phyloP scores from a whole-genome alignment of 37 sponge, comb jelly and placozoan species.

The Aphrocallistes beatrix region DNA sequence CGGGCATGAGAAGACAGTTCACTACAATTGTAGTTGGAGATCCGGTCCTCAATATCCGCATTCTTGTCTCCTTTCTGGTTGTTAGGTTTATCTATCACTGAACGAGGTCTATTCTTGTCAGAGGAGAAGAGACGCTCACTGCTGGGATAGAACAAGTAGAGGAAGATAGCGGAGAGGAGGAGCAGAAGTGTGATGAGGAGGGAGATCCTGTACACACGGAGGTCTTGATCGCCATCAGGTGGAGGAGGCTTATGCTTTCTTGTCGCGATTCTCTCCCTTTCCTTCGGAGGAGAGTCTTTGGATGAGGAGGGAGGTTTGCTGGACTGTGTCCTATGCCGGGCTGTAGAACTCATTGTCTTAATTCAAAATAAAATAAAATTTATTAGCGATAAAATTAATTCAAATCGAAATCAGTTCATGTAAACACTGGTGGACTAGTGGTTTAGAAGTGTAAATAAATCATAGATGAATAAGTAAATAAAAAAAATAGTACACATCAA shows the following conservation, averaged over 20 bases:
- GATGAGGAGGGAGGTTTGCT: background rate
- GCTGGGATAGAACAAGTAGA: background rate
- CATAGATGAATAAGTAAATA: too few relatives aligned
- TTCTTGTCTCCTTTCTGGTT: background rate
- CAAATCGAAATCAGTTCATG: too few relatives aligned
- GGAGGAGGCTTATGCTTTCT: background rate
- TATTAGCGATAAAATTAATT: too few relatives aligned
- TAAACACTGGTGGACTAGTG: too few relatives aligned
- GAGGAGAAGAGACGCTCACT: background rate
- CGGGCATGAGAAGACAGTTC: background rate
- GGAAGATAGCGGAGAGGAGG: background rate
- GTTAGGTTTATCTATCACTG: background rate
- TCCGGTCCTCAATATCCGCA: background rate
- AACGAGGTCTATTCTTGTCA: background rate
- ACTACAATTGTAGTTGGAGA: conserved; percentile 1
- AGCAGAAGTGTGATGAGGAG: background rate
- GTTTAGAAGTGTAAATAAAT: too few relatives aligned
- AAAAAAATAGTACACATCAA: too few relatives aligned
- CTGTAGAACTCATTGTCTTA: background rate
- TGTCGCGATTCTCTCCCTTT: too few relatives aligned
- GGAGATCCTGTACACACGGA: background rate
- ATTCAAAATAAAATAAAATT: too few relatives aligned
- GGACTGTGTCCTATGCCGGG: background rate
- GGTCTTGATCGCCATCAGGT: background rate
- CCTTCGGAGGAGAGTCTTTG: background rate